These are phyloP conservation scores for Drosophila subsilvestris DNA, from an alignment of 2,888 invertebrate genomes.

Conservation along the genomic window DNA sequence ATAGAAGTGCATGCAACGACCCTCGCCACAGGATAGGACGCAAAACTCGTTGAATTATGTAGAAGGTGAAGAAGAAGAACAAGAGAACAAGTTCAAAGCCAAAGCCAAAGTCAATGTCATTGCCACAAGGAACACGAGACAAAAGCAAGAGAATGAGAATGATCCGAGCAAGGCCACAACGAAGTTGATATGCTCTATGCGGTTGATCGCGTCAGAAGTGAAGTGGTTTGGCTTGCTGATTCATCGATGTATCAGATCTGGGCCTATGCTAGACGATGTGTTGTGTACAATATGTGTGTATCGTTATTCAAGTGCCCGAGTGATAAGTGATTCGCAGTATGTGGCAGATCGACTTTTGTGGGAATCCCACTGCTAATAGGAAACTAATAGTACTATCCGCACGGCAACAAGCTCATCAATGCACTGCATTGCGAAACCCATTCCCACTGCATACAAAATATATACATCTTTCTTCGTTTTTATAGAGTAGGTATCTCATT, in stretches of 20 bases:
- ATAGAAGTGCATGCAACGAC: not conserved
- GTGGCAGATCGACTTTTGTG: not conserved
- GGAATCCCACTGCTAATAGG: not conserved
- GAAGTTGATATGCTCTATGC: conserved; percentile 51
- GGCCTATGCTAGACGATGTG: not conserved
- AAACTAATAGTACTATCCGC: not conserved
- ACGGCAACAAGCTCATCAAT: not conserved
- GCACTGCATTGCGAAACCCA: not conserved
- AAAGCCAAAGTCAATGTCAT: conserved; percentile 14
- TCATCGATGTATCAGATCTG: conserved; percentile 16
- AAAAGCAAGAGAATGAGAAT: conserved; percentile 30
- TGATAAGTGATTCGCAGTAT: not conserved
- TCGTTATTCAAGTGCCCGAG: not conserved
- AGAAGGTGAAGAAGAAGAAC: conserved; percentile 1
- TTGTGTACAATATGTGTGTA: not conserved
- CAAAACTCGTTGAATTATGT: not conserved
- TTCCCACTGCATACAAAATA: conserved; percentile 9
- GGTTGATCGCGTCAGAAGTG: conserved; percentile 22
- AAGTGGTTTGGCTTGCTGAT: conserved; percentile 22
- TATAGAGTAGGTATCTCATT: conserved; percentile 37
- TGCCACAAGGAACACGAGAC: conserved; percentile 13
- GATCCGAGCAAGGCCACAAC: conserved; percentile 37
- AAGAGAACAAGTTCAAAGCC: conserved; percentile 53
- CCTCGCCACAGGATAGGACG: not conserved
- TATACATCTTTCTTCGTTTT: conserved; percentile 19